These are phyloP conservation scores for Lamproptera curius DNA, from an alignment of 2,888 invertebrate species.

Conservation along the genomic window DNA sequence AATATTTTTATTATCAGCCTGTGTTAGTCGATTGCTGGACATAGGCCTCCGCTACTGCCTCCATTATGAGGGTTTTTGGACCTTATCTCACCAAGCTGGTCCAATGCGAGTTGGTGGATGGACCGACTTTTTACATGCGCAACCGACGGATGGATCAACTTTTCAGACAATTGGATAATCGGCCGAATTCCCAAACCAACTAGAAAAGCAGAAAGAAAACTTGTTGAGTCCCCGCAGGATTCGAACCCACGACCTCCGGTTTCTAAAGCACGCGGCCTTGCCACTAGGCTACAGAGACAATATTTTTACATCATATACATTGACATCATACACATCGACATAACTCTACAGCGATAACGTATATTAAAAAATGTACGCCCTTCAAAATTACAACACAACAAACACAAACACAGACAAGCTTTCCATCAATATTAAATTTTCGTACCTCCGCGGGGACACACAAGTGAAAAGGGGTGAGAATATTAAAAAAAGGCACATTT, in stretches of 20 bases:
- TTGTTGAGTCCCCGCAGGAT: no score
- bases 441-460: neutral
- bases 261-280: no score
- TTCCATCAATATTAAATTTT: no score
- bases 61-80: neutral
- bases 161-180: no score
- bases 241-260: no score
- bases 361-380: neutral
- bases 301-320: neutral
- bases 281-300: neutral
- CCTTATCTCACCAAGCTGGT: neutral
- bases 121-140: no score
- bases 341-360: neutral
- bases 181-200: no score
- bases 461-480: neutral
- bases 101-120: no score
- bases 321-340: neutral
- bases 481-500: neutral
- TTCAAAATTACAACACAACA: neutral
- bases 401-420: neutral
- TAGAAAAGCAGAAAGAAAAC: no score
- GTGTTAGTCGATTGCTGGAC: no score
- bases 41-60: no score
- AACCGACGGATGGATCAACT: no score
- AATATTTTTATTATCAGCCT: neutral